Evolutionary conservation across 1,140 invertebrate genomes (phyloP).

Genomic region (Microplitis demolitor): DNA sequence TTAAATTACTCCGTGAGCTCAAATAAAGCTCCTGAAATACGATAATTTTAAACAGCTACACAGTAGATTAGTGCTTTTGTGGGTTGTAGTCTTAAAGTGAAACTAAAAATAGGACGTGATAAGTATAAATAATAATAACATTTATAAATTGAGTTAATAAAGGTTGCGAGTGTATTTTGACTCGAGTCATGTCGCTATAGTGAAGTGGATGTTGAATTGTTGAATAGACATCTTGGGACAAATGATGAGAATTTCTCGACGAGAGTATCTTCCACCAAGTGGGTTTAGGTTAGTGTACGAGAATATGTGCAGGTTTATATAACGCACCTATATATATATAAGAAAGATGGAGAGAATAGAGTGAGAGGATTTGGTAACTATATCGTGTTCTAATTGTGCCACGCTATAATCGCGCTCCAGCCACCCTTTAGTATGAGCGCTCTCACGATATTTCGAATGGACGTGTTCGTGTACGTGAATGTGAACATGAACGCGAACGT

Average conservation of each 20-base stretch:
- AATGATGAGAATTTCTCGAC: not conserved
- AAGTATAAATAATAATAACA: not conserved
- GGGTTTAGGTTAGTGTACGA: not conserved
- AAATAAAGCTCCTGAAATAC: too few relatives aligned
- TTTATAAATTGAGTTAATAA: not conserved
- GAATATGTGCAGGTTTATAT: not conserved
- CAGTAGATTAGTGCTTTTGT: too few relatives aligned
- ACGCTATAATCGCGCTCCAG: constrained; percentile 25
- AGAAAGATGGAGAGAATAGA: not conserved
- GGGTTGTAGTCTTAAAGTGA: too few relatives aligned
- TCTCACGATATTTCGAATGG: constrained; percentile 32
- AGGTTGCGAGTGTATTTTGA: not conserved
- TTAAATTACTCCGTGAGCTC: too few relatives aligned
- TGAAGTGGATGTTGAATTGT: not conserved
- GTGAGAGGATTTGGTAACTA: constrained; percentile 16
- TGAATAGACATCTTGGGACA: constrained; percentile 17
- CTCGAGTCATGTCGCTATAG: not conserved
- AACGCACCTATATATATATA: not conserved
- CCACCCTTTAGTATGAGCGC: constrained; percentile 31
- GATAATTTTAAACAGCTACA: too few relatives aligned
- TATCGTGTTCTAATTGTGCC: constrained; percentile 24
- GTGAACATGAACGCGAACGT: too few relatives aligned
- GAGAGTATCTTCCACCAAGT: constrained; percentile 2
- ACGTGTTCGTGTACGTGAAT: too few relatives aligned
- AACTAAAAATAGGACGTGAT: not conserved